Evolutionary conservation across 2,113 vertebrate species (phyloP).

Genomic region (Peromyscus polionotus): DNA sequence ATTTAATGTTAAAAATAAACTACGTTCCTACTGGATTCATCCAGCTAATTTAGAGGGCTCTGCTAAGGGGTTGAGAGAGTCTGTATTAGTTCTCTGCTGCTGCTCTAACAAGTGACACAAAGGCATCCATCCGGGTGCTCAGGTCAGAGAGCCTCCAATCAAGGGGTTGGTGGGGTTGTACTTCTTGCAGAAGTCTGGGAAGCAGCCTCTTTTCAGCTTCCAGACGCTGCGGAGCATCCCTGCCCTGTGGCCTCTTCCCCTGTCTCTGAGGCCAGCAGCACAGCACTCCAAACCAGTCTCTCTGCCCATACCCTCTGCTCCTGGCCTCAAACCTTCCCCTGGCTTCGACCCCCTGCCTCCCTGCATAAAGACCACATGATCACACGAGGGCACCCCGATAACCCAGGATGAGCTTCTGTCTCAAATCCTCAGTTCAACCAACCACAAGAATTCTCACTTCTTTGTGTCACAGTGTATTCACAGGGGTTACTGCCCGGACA

Average conservation of each 20-base stretch:
- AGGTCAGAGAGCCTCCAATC: neutral
- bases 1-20: neutral
- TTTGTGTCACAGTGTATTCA: neutral
- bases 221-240: neutral
- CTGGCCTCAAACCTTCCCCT: neutral
- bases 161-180: neutral
- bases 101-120: neutral
- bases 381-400: accelerated
- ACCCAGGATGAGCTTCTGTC: neutral
- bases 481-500: neutral
- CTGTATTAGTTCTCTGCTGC: neutral
- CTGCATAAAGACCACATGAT: neutral
- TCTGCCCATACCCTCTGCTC: neutral
- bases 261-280: neutral
- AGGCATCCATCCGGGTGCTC: too few relatives aligned
- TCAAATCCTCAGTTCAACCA: neutral
- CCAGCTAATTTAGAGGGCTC: neutral
- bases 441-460: neutral
- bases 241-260: neutral
- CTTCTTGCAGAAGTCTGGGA: too few relatives aligned
- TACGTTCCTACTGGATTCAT: neutral
- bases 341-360: too few relatives aligned
- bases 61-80: neutral
- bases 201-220: neutral
- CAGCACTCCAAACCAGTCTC: neutral